Evolutionary conservation across 2,888 invertebrate species (phyloP), one percentile per base, ranked within the genome.

Genomic region (Glyphotaelius pellucidus): DNA sequence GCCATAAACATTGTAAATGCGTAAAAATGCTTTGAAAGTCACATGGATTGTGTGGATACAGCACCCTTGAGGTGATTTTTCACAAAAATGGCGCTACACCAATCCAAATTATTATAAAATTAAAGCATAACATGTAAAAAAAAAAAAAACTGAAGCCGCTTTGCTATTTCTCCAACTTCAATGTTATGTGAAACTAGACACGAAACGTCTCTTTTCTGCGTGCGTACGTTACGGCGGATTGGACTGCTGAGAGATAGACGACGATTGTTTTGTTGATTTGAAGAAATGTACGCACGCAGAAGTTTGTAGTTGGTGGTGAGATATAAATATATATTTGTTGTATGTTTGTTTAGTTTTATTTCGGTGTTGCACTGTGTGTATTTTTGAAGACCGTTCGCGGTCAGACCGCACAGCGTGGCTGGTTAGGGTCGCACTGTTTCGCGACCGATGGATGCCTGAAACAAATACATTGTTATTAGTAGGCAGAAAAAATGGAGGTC

Each of bases 261-360:
- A 67, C 2, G 67, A 67, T n/a, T 67, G 25, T 25, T 25, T 67
- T 47, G 47, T 67, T 67, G 67, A n/a, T 67, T 67, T n/a, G 67
- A 67, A n/a, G 67, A 67, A 25, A 67, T 67, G 67, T 67, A n/a
- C 67, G 25, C 25, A 67, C 67, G 67, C 67, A 31, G 30, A 31
- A 32, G 19, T 81, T 38, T 86, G 47, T 42, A 86, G 38, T 30
- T 42, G 85, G 42, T 35, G 35, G 11, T 86, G 85, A 42, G 42
- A 86, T 86, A 86, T 86, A 86, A 86, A 86, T 86, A 86, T 86
- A 86, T 86, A 86, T 81, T 30, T 81, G 38, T n/a, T 38, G 85
- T 85, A 42, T 85, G 85, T 86, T 35, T 86, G 38, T 35, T 86
- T 86, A 25, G 30, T 30, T 30, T n/a, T 30, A 42, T 42, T 67